These are phyloP conservation scores for Drosophila seguyi DNA, from an alignment of 1,140 invertebrate species.

Conservation along the genomic window DNA sequence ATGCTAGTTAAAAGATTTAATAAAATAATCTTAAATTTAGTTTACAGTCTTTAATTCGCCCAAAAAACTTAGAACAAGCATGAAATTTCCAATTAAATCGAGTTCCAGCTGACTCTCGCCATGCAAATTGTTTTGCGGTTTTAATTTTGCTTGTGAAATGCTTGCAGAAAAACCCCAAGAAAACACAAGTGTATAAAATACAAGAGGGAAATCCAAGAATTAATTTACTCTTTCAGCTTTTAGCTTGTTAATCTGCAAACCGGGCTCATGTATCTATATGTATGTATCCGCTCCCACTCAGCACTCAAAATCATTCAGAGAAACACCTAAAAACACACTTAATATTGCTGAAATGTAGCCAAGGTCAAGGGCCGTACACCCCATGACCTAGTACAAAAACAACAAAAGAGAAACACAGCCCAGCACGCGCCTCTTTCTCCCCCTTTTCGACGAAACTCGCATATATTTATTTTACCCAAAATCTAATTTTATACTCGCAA, in stretches of 20 bases:
- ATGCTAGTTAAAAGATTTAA: too few relatives aligned
- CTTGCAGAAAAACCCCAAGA: background rate
- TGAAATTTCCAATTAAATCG: background rate
- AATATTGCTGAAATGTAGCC: constrained; percentile 13
- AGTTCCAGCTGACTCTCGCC: background rate
- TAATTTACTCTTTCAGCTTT: constrained; percentile 52
- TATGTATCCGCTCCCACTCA: constrained; percentile 53
- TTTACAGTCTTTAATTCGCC: background rate
- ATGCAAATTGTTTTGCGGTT: constrained; percentile 3
- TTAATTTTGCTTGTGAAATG: constrained; percentile 4
- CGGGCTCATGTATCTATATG: constrained; percentile 75
- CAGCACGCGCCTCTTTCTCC: constrained; percentile 43
- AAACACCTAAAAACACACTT: constrained; percentile 14
- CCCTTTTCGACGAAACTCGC: background rate
- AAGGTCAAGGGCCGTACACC: constrained; percentile 74
- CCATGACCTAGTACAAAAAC: constrained; percentile 58
- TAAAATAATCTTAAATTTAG: background rate
- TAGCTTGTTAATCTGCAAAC: constrained; percentile 46
- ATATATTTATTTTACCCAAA: constrained; percentile 21
- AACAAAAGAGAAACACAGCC: constrained; percentile 20
- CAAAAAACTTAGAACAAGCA: background rate
- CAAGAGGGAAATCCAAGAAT: background rate
- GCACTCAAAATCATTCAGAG: constrained; percentile 35
- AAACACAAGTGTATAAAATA: constrained; percentile 6
- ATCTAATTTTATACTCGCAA: constrained; percentile 55